Evolutionary conservation across 2,113 vertebrate genomes (phyloP).

Genomic region (Oryzias celebensis): DNA sequence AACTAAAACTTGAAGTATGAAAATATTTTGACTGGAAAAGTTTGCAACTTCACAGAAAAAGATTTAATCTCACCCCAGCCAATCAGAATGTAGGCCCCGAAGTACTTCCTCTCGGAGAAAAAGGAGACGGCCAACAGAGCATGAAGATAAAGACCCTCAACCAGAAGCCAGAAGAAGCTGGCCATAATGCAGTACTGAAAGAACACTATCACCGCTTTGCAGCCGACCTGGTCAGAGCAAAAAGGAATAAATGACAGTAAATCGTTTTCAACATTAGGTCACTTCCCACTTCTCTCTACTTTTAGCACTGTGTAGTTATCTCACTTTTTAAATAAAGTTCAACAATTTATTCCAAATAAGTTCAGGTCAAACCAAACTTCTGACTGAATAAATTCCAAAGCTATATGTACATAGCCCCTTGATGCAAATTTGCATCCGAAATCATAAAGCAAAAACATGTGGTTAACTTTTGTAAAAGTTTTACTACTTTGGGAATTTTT

Average conservation of each 20-base stretch:
- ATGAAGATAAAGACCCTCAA: conserved; percentile 93
- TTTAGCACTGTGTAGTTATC: neutral
- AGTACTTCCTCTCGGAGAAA: conserved; percentile 97
- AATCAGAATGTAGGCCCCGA: conserved; percentile 96
- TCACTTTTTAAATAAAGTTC: too few species aligned
- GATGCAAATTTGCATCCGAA: too few species aligned
- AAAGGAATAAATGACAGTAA: conserved; percentile 12
- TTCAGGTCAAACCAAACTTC: too few species aligned
- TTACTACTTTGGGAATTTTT: too few species aligned
- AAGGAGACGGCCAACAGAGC: conserved; percentile 92
- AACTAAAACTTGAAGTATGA: conserved; percentile 8
- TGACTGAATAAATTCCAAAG: too few species aligned
- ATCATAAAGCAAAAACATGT: too few species aligned
- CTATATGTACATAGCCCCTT: too few species aligned
- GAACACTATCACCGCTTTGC: conserved; percentile 90
- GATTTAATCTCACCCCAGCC: conserved; percentile 88
- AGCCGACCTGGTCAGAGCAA: conserved; percentile 80
- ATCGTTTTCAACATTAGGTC: neutral
- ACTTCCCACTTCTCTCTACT: neutral
- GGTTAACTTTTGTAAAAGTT: too few species aligned
- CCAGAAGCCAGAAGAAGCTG: conserved; percentile 97
- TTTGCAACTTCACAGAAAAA: neutral
- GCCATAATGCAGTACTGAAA: conserved; percentile 98
- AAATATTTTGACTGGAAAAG: neutral
- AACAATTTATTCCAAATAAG: too few species aligned